Evolutionary conservation across 2,888 invertebrate genomes (phyloP), one percentile per base, ranked within the genome.

Genomic region (Alentia gelatinosa): DNA sequence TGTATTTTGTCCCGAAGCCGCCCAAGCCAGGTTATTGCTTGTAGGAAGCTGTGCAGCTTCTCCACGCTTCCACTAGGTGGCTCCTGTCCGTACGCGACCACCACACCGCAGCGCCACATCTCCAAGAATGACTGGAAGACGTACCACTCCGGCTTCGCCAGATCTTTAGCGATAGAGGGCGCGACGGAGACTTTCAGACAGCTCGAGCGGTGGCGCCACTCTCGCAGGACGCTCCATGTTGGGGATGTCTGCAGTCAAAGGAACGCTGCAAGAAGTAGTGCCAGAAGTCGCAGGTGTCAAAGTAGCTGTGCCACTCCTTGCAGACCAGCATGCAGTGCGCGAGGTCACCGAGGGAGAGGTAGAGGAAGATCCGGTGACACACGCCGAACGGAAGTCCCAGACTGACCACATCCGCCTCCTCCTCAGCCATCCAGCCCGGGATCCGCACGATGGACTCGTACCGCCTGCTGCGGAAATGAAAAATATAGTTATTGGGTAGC

Each of bases 251-350:
- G 83, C 19, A 84, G 35, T 89, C 89, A 50, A 50, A 91, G 47
- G 89, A 35, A 19, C 37, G 37, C 30, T 74, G 83, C 12, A 91
- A 23, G 37, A 89, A 91, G 35, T 37, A 35, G 1, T 50, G 30
- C 91, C 90, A 91, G 89, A 91, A 91, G 37, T 56, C 56, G 50
- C 91, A 91, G 3, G 91, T 91, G 56, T 91, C 91, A 23, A 91
- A 89, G 83, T 90, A 89, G 74, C 91, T 91, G 7, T 91, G 90
- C 91, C 90, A 91, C 37, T 91, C 91, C 40, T 91, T 91, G 89
- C 91, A 91, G 23, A 91, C 91, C 47, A 91, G 68, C 91, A 91
- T 91, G 83, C 91, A 91, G 3, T n/a, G 5, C 7, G 42, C n/a
- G 15, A 91, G 47, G 47, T 91, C 91, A 19, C 33, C 26, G 0